Evolutionary conservation across 2,113 vertebrate genomes (phyloP).

Genomic region (Phrynosoma blainvillii): DNA sequence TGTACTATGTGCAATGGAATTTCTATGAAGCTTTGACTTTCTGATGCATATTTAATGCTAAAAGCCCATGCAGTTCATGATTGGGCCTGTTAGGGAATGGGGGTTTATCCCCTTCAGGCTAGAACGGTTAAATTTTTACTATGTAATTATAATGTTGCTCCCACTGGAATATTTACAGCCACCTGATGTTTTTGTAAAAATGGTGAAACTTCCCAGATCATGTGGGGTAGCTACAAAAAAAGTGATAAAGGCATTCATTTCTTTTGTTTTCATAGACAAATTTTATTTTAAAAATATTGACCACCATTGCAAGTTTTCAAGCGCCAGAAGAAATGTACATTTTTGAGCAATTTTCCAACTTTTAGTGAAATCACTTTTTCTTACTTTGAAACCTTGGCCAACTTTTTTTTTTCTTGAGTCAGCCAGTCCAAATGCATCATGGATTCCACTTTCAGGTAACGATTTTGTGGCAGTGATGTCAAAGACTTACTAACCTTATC

Average conservation of each 20-base stretch:
- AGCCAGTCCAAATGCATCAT: not conserved
- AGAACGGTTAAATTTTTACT: not conserved
- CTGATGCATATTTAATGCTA: not conserved
- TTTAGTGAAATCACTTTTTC: not conserved
- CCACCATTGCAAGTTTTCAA: not conserved
- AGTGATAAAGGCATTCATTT: not conserved
- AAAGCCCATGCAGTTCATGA: slow-evolving; percentile 26
- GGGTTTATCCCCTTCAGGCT: not conserved
- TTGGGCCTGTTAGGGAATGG: not conserved
- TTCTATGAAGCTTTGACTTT: not conserved
- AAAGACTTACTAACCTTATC: not conserved
- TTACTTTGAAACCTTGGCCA: not conserved
- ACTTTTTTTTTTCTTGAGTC: not conserved
- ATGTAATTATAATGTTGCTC: slow-evolving; percentile 40
- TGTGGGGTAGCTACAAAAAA: not conserved
- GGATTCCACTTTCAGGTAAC: not conserved
- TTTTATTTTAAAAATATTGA: not conserved
- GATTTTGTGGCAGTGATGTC: not conserved
- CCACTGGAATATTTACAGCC: slow-evolving; percentile 17
- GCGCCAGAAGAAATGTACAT: not conserved
- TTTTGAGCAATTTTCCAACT: not conserved
- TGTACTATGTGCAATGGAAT: slow-evolving; percentile 10
- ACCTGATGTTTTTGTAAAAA: slow-evolving; percentile 13
- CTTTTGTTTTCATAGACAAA: slow-evolving; percentile 1
- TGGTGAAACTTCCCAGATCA: not conserved